These are phyloP conservation scores for Pyrocephalus nanus DNA, from an alignment of 2,797 vertebrate genomes.

Conservation along the genomic window DNA sequence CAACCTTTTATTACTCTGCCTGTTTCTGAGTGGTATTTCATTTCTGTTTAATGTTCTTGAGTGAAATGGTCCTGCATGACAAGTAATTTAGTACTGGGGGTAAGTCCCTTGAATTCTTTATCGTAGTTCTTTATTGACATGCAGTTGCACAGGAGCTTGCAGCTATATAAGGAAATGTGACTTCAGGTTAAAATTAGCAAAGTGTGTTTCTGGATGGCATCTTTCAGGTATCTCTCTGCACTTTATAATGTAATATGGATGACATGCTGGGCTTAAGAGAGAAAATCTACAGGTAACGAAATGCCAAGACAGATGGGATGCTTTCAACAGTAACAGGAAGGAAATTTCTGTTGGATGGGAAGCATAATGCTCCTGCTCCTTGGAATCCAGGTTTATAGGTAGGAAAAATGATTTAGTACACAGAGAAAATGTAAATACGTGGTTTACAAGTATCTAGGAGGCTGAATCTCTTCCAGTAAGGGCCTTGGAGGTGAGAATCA, in stretches of 20 bases:
- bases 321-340: neutral
- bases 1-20: neutral
- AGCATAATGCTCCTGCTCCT: neutral
- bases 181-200: constrained; percentile 8
- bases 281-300: neutral
- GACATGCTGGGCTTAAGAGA: neutral
- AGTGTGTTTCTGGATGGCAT: neutral
- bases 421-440: neutral
- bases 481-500: neutral
- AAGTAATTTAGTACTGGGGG: neutral
- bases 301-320: neutral
- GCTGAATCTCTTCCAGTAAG: neutral
- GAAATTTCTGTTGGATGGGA: neutral
- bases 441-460: neutral
- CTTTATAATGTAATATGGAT: neutral
- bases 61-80: neutral
- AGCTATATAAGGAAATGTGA: neutral
- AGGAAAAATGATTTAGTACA: neutral
- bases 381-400: neutral
- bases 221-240: neutral
- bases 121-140: neutral
- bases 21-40: neutral
- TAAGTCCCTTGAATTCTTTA: neutral
- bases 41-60: neutral
- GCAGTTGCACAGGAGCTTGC: neutral